A percentile compares a stretch with the other conserved stretches of the same genome.
These are phyloP conservation scores for Chrosomus eos DNA, from an alignment of 2,797 vertebrate species.

Conservation along the genomic window DNA sequence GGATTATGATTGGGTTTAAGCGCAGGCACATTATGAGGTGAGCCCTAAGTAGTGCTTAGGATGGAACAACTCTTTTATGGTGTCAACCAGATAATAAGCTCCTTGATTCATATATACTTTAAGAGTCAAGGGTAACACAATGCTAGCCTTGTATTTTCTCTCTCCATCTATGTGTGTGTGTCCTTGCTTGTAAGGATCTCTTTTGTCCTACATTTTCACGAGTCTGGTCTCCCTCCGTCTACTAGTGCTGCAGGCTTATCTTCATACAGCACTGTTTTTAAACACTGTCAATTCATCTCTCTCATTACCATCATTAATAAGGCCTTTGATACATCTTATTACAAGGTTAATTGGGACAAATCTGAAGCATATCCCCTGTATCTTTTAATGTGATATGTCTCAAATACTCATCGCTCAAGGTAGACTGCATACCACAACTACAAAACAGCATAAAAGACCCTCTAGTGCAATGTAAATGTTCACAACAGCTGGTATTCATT, in stretches of 20 bases:
- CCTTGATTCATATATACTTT: constrained; percentile 83
- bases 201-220: constrained; percentile 76
- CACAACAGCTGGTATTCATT: constrained; percentile 64
- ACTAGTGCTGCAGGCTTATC: constrained; percentile 84
- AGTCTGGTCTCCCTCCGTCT: constrained; percentile 70
- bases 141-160: constrained; percentile 75
- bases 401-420: constrained; percentile 70
- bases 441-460: constrained; percentile 53
- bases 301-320: constrained; percentile 92
- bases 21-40: constrained; percentile 77
- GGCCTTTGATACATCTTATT: constrained; percentile 86
- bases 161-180: constrained; percentile 84
- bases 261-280: constrained; percentile 87
- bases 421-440: constrained; percentile 41
- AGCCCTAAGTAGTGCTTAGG: constrained; percentile 80
- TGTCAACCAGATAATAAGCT: constrained; percentile 81
- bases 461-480: constrained; percentile 61
- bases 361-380: constrained; percentile 76
- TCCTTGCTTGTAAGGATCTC: constrained; percentile 82
- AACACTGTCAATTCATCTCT: constrained; percentile 83
- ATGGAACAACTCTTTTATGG: constrained; percentile 71
- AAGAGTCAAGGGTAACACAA: constrained; percentile 73
- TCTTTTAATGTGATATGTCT: constrained; percentile 82
- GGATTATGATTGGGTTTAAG: constrained; percentile 82
- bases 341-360: constrained; percentile 95